Base-by-base conservation (phyloP, 2,797 vertebrate genomes). In the Setipinna tenuifilis region DNA sequence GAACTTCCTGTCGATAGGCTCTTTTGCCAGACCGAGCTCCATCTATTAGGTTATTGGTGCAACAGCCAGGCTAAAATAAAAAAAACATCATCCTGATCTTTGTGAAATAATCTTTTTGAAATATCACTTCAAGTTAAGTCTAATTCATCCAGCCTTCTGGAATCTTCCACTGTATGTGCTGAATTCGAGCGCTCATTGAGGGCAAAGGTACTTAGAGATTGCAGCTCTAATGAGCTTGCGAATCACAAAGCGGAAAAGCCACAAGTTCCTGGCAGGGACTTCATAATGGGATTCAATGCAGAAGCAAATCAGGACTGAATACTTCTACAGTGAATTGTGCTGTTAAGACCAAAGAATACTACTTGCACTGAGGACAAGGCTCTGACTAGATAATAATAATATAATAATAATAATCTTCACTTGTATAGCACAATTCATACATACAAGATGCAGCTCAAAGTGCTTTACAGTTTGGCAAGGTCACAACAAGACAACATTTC, bases 141-240 rank as follows among this genome's bases (percentile, higher is more conserved):
- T 19, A 75, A 31, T 14, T 17, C 9, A 31, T 75, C 28, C 68
- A 75, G 68, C 12, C 14, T 75, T 75, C 68, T 75, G 25, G 68
- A 75, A 75, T 23, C 4, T 28, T 65, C 68, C 31, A 17, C 68
- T 12, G 68, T 75, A 7, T 75, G 68, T 75, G 28, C 28, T 31
- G 28, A 75, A 75, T 35, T 75, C 35, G 28, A 35, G 11, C n/a
- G 41, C 83, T 86, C 25, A 82, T 57, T 82, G 23, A 65, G 83
- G 57, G 84, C 86, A 85, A 89, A 93, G 87, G 92, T 90, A 90
- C 89, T 0, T 81, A 89, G 90, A 92, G 93, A 93, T 90, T 87
- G 89, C 90, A 87, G 91, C 91, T 86, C 90, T 91, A 83, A 81
- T 21, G 0, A 68, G 46, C 10, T 88, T 19, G 46, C 31, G 86